A percentile compares a stretch with the other conserved stretches of the same genome.
Evolutionary conservation across 64 coral and sea anemone species (phyloP).

Genomic region (Trachythela sp.): DNA sequence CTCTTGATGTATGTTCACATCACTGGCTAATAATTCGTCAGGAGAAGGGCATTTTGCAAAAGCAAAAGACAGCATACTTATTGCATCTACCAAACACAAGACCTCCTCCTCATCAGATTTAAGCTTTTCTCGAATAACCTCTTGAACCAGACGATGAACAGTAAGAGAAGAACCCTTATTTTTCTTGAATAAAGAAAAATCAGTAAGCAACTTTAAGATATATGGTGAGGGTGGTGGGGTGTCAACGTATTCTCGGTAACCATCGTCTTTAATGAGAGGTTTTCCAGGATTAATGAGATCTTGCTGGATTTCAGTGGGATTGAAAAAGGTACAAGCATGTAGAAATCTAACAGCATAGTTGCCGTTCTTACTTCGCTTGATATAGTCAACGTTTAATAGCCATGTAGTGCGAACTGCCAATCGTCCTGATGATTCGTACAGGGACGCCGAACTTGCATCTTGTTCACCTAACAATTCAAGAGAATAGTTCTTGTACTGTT

Average conservation of each 20-base stretch:
- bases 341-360: not conserved
- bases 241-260: not conserved
- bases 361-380: not conserved
- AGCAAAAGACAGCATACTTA: no score
- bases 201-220: not conserved
- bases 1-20: no score
- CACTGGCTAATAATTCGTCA: no score
- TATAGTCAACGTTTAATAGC: conserved; percentile 54
- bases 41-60: no score
- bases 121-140: not conserved
- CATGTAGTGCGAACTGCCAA: conserved; percentile 52
- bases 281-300: no score
- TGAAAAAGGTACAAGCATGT: not conserved
- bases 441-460: conserved; percentile 15
- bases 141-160: conserved; percentile 18
- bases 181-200: not conserved
- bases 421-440: conserved; percentile 27
- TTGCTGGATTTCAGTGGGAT: not conserved
- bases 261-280: no score
- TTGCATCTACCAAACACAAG: no score
- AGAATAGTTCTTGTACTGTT: conserved; percentile 20
- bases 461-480: conserved; percentile 8
- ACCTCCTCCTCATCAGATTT: no score
- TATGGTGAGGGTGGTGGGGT: not conserved
- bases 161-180: not conserved